Conservation (phyloP, 2,113 vertebrate genomes). For the Microtus pennsylvanicus region DNA sequence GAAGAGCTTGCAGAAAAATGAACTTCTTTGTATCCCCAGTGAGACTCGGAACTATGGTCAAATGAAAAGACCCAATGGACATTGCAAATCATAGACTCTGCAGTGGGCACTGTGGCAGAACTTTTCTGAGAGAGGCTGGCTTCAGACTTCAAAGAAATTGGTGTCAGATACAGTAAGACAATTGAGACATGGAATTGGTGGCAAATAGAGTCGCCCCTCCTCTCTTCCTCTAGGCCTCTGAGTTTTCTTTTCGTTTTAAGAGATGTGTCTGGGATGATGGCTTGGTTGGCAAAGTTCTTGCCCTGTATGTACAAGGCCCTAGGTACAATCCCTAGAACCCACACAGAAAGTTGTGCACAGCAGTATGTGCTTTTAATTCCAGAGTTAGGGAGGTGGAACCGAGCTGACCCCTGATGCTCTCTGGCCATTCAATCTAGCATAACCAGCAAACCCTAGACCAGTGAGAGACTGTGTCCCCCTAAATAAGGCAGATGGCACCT, state of each 20-base stretch:
- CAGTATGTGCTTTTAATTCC: background rate
- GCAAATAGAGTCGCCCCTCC: background rate
- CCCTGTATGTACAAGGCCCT: background rate
- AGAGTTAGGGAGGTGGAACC: background rate
- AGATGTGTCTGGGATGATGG: background rate
- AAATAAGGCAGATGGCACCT: background rate
- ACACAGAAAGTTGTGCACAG: too few relatives aligned
- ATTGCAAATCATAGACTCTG: background rate
- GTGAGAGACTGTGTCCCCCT: too few relatives aligned
- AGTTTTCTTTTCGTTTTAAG: background rate
- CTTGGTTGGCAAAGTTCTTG: background rate
- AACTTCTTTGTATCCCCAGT: background rate
- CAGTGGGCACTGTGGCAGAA: background rate
- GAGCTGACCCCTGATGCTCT: too few relatives aligned
- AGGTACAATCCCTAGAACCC: too few relatives aligned
- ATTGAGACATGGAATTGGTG: background rate
- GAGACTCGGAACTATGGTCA: background rate
- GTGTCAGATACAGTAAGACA: background rate
- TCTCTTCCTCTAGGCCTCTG: background rate
- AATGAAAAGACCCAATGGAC: background rate
- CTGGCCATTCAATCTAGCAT: background rate
- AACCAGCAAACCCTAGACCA: background rate
- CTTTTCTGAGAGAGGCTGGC: background rate
- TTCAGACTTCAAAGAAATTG: background rate
- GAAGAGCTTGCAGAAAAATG: background rate